These are phyloP conservation scores for Arbacia lixula DNA, from an alignment of 53 echinoderm and acorn worm species.

Conservation along the genomic window DNA sequence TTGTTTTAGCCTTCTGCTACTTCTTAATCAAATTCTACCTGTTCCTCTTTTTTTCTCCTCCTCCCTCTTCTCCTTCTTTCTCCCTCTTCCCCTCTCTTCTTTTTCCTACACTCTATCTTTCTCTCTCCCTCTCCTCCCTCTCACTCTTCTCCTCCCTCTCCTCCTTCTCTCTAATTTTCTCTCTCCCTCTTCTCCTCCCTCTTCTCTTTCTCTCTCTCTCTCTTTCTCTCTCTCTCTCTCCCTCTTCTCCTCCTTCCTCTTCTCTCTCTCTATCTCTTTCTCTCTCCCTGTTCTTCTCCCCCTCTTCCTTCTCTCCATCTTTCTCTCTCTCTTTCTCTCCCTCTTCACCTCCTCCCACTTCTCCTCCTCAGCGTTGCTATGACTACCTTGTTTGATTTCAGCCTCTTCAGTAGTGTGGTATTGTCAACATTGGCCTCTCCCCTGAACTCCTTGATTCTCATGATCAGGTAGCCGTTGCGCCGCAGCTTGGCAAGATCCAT, in stretches of 20 bases:
- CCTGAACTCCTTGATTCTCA: slow-evolving; percentile 80
- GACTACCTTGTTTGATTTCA: slow-evolving; percentile 84
- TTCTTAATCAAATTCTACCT: too few relatives aligned
- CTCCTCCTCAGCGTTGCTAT: too few relatives aligned
- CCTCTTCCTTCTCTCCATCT: neutral
- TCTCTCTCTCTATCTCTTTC: neutral
- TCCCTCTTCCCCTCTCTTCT: neutral
- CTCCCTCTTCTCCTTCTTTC: neutral
- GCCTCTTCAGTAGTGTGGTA: slow-evolving; percentile 57
- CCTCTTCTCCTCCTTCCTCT: neutral
- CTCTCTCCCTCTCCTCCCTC: neutral
- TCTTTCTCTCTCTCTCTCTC: neutral
- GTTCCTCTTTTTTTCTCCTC: neutral
- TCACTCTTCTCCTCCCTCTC: neutral
- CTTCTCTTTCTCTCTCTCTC: neutral
- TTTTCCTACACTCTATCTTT: neutral
- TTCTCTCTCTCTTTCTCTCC: neutral
- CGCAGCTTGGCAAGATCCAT: slow-evolving; percentile 79
- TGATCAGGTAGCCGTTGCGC: slow-evolving; percentile 80
- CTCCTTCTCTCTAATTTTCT: too few relatives aligned
- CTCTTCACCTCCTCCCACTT: slow-evolving; percentile 16
- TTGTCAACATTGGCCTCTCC: slow-evolving; percentile 67
- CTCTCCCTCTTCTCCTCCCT: neutral
- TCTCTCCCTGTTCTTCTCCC: neutral
- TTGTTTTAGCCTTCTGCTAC: too few relatives aligned